Evolutionary conservation across 1,140 invertebrate species (phyloP), one percentile per base, ranked within the genome.

Genomic region (Philaenus spumarius): DNA sequence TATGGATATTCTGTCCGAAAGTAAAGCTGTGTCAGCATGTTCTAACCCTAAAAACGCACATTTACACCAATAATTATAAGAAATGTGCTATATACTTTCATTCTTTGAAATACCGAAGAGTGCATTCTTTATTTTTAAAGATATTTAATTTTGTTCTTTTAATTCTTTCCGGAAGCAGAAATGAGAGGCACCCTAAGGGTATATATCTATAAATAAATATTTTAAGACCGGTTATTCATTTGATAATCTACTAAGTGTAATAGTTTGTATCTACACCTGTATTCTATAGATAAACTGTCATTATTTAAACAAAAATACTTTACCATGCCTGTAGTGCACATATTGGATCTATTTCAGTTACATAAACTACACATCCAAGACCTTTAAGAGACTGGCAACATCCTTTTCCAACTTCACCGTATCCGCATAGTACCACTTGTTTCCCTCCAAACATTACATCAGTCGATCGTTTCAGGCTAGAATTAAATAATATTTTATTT

Each of bases 361-460:
- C 90, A 72, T 93, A 96, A 40, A 86, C 92, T 67, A 95, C 88
- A 75, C 92, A 91, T 17, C 95, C 95, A 50, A 98, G 79, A 0
- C 93, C 94, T 73, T 96, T 96, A 5, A 98, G 75, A 1, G 95
- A 93, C 72, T 95, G 90, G 67, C 90, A 93, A 76, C 95, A 97
- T 4, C 95, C 95, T 79, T 98, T 98, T 20, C 96, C 96, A 30
- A 98, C 95, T 80, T 98, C 94, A 2, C 96, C 95, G 72, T 97
- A 98, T 7, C 96, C 95, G 76, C 95, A 97, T 37, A 98, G 87
- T 0, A 96, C 85, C 1, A 96, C 90, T 75, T 97, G 94, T 72
- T 98, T 98, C 0, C 95, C 96, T 30, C 94, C 95, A 73, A 98
- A 96, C 95, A 98, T 98, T 2, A 97, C 83, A 72, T 98, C 95